A percentile compares a stretch with the other conserved stretches of the same genome.
These are phyloP conservation scores for Panagrolaimus sp. DNA, from an alignment of 1,140 invertebrate genomes.

Conservation along the genomic window DNA sequence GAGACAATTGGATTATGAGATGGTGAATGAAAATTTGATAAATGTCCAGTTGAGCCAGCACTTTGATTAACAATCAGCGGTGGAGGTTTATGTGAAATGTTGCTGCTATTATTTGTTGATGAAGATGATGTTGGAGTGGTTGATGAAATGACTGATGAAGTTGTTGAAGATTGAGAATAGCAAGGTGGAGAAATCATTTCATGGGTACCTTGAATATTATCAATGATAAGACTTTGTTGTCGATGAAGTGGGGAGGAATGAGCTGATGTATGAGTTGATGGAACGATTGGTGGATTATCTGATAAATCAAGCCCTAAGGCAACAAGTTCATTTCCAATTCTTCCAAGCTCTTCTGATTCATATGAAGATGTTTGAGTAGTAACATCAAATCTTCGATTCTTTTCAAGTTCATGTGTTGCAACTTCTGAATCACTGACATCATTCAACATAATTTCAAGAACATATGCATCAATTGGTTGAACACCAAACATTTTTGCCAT, in stretches of 20 bases:
- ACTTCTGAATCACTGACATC: not conserved
- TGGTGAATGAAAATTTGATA: not conserved
- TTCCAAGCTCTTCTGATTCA: not conserved
- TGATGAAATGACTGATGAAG: too few species aligned
- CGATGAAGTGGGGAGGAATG: not conserved
- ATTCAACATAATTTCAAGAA: constrained; percentile 40
- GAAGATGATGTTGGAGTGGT: not conserved
- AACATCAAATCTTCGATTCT: not conserved
- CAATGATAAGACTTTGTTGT: too few species aligned
- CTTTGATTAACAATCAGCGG: not conserved
- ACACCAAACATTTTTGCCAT: constrained; percentile 47
- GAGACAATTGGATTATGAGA: constrained; percentile 2
- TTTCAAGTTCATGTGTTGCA: not conserved
- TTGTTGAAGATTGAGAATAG: not conserved
- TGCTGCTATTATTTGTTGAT: not conserved
- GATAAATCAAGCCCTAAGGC: constrained; percentile 5
- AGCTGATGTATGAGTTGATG: not conserved
- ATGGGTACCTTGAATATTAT: too few species aligned
- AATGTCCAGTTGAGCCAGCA: not conserved
- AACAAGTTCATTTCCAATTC: not conserved
- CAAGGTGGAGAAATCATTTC: not conserved
- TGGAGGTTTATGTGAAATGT: not conserved
- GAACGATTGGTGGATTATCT: constrained; percentile 2
- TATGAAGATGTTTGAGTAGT: not conserved
- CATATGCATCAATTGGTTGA: constrained; percentile 43